A percentile compares a stretch with the other conserved stretches of the same genome.
These are phyloP conservation scores for Ceryle rudis DNA, from an alignment of 2,797 vertebrate genomes.

Conservation along the genomic window DNA sequence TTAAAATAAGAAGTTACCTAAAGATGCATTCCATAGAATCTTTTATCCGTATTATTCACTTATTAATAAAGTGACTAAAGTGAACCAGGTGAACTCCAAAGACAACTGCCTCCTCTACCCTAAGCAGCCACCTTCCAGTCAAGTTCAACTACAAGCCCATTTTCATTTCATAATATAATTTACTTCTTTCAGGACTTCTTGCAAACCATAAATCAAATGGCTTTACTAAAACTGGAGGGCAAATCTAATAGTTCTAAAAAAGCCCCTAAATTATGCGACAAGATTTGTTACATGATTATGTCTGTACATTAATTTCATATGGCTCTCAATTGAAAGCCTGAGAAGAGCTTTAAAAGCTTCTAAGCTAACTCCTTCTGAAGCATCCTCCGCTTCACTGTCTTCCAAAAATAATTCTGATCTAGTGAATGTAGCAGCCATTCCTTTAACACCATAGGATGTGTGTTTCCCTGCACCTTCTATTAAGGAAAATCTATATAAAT, in stretches of 20 bases:
- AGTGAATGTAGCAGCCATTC: background rate
- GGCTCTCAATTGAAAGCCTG: background rate
- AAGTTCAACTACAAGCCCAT: background rate
- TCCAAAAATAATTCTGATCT: background rate
- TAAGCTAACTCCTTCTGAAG: background rate
- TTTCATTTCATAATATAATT: background rate
- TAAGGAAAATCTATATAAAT: background rate
- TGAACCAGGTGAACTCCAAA: background rate
- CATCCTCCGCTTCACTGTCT: background rate
- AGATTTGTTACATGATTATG: background rate
- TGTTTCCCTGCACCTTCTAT: background rate
- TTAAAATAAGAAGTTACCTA: background rate
- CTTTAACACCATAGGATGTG: background rate
- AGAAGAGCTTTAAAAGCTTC: background rate
- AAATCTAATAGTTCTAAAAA: background rate
- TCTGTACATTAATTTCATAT: background rate
- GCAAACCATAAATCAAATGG: background rate
- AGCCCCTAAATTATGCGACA: background rate
- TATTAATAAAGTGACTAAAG: background rate
- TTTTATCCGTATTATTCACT: no score
- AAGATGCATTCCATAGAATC: background rate
- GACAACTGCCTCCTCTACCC: background rate
- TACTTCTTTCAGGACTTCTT: background rate
- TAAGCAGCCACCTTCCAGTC: background rate
- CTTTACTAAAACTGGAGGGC: background rate